phyloP scores from a whole-genome alignment of 2,113 vertebrate species.

The Pluvialis apricaria region DNA sequence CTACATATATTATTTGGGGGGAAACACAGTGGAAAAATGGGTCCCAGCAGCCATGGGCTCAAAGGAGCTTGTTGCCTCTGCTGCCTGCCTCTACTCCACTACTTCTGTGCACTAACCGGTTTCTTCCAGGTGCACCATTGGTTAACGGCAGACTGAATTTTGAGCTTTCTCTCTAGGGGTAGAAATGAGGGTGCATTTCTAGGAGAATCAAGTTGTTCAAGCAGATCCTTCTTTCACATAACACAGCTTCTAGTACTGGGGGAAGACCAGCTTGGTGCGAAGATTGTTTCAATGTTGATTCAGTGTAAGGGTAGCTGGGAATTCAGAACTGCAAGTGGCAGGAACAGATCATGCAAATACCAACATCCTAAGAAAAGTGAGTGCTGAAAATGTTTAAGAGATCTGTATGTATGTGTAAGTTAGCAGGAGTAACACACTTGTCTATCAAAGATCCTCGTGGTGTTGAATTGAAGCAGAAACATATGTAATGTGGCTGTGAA shows the following conservation, averaged over 20 bases:
- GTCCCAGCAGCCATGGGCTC: not conserved
- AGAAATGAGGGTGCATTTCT: not conserved
- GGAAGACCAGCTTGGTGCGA: not conserved
- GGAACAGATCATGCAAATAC: not conserved
- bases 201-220: not conserved
- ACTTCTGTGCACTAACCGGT: not conserved
- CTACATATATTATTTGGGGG: not conserved
- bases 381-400: not conserved
- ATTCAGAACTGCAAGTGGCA: not conserved
- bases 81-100: not conserved
- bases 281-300: not conserved
- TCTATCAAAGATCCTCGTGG: not conserved
- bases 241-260: not conserved
- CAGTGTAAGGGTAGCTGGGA: not conserved
- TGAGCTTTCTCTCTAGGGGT: not conserved
- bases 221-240: not conserved
- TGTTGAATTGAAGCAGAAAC: not conserved
- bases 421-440: not conserved
- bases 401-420: not conserved
- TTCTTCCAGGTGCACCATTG: not conserved
- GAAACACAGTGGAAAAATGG: not conserved
- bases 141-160: not conserved
- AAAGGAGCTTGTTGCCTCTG: not conserved
- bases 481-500: not conserved
- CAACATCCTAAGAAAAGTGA: not conserved